Percentiles rank a stretch among this genome's conserved stretches.
Conservation (phyloP, 2,888 invertebrate genomes). For the Stictocephala bisonia region DNA sequence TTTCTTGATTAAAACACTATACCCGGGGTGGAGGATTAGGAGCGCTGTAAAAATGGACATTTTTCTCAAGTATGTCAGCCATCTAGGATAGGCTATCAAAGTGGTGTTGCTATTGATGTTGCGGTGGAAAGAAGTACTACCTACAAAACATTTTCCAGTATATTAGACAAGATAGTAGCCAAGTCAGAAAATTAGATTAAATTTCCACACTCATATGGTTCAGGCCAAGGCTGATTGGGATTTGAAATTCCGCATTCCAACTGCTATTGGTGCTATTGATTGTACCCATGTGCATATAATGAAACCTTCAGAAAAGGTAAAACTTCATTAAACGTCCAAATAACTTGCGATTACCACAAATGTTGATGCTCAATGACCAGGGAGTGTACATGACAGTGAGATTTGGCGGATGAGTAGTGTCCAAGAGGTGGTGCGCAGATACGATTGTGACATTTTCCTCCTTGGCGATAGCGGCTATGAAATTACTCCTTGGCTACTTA, state of each 20-base stretch:
- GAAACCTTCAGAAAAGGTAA: constrained; percentile 24
- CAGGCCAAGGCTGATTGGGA: constrained; percentile 22
- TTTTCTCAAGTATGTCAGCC: constrained; percentile 27
- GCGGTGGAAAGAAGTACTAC: constrained; percentile 28
- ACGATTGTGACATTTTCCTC: constrained; percentile 11
- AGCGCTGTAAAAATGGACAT: constrained; percentile 27
- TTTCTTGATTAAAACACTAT: constrained; percentile 20
- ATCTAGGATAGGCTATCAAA: constrained; percentile 38
- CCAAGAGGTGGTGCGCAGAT: constrained; percentile 2
- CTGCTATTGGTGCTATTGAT: constrained; percentile 34
- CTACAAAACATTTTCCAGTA: constrained; percentile 18
- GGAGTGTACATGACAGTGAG: constrained; percentile 15
- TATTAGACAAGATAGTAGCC: constrained; percentile 23
- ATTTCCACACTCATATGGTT: constrained; percentile 37
- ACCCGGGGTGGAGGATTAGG: constrained; percentile 30
- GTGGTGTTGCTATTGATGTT: constrained; percentile 35
- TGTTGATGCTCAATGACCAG: constrained; percentile 35
- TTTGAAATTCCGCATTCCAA: constrained; percentile 32
- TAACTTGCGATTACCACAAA: constrained; percentile 23
- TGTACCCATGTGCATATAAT: constrained; percentile 25
- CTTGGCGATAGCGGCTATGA: constrained; percentile 27
- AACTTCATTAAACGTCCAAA: constrained; percentile 19
- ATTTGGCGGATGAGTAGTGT: constrained; percentile 26
- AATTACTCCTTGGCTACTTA: constrained; percentile 23
- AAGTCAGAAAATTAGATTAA: constrained; percentile 33